These are phyloP conservation scores for Dermatemys mawii DNA, from an alignment of 2,113 vertebrate genomes.

Conservation along the genomic window DNA sequence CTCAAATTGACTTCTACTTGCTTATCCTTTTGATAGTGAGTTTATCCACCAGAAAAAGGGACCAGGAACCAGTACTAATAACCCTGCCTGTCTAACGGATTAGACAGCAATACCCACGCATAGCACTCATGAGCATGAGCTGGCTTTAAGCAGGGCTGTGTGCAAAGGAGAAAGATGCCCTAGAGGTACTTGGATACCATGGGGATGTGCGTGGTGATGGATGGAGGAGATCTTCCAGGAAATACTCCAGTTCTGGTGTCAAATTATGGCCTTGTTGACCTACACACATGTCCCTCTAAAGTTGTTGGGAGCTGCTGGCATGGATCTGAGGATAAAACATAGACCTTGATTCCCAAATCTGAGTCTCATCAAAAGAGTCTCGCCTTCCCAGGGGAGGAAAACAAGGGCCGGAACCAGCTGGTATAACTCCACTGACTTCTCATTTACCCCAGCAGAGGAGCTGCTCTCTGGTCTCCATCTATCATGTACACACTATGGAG, in stretches of 20 bases:
- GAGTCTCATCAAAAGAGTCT: background rate
- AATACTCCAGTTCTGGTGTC: background rate
- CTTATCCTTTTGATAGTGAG: background rate
- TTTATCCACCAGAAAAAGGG: background rate
- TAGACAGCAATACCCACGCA: background rate
- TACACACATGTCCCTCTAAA: background rate
- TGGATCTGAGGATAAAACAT: background rate
- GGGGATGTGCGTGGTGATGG: background rate
- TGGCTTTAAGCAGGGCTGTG: background rate
- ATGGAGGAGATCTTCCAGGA: background rate
- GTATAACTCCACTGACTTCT: background rate
- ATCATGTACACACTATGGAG: no score
- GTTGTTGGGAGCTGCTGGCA: background rate
- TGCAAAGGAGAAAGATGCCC: background rate
- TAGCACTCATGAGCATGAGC: background rate
- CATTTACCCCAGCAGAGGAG: background rate
- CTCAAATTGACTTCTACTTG: background rate
- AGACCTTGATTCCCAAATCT: background rate
- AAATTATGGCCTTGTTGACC: background rate
- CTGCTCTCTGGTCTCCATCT: background rate
- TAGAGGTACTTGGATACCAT: background rate
- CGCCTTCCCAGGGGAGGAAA: background rate
- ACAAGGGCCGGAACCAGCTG: background rate
- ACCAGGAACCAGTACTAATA: background rate
- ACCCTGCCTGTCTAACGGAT: background rate